Evolutionary conservation across 2,888 invertebrate species (phyloP), one percentile per base, ranked within the genome.

Genomic region (Eurytoma adleriae): DNA sequence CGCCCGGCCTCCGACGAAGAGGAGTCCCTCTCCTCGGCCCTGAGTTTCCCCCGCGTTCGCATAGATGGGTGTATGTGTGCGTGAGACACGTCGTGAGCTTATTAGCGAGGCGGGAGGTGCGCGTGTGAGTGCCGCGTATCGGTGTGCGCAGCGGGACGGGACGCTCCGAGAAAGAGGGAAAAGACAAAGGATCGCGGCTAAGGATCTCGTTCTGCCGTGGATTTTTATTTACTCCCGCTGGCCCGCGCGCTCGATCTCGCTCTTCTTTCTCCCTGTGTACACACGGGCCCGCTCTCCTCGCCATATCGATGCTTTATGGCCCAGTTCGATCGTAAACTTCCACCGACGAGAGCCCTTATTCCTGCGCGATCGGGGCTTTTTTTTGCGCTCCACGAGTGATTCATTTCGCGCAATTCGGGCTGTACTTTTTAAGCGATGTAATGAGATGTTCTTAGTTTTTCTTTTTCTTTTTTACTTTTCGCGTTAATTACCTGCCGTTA

Each of bases 41-140:
- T 61, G 30, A 70, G 40, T 30, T 30, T 48, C 14, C 27, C 20
- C 57, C 27, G 48, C 14, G 48, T 30, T 2, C 7, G 5, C 4
- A 18, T 54, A 52, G 61, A 18, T 18, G 7, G 14, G 48, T 20
- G 57, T n/a, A 0, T 30, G n/a, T 64, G 59, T 68, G 48, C 57
- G 57, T 16, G 66, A 71, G 70, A 70, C 72, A 83, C 82, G 84
- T 85, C 83, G 83, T 82, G 78, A 85, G 85, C 86, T 86, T 87
- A 87, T 87, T 87, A 86, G 85, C 86, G 83, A 84, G 83, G 81
- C 77, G 13, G 48, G 64, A 82, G 79, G 18, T 7, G 20, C n/a
- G 75, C 67, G 52, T 64, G n/a, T 54, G 62, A 13, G 4, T 18
- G 14, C 40, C 10, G 16, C n/a, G n/a, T 50, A 7, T 74, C 20